These are phyloP conservation scores for Crypturellus tataupa DNA, from an alignment of 2,797 vertebrate species.

Conservation along the genomic window DNA sequence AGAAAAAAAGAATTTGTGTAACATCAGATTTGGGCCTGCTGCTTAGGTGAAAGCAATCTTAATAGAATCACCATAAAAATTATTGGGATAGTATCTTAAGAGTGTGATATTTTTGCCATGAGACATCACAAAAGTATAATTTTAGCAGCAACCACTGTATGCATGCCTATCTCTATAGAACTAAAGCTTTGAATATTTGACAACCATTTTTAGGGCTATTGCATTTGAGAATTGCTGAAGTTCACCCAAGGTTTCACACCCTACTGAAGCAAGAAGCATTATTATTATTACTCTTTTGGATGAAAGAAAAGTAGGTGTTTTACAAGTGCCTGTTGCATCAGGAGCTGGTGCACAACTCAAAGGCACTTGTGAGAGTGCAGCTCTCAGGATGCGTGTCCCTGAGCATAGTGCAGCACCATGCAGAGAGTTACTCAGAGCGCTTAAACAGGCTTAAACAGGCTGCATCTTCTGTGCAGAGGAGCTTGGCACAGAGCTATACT, in stretches of 20 bases:
- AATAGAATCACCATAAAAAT: not conserved
- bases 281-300: not conserved
- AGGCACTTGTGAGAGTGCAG: conserved; percentile 20
- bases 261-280: not conserved
- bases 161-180: not conserved
- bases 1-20: not conserved
- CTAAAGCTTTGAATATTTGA: not conserved
- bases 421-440: conserved; percentile 3
- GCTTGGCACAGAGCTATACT: not conserved
- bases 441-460: conserved; percentile 49
- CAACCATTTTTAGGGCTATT: not conserved
- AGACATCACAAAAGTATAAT: not conserved
- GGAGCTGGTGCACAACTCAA: not conserved
- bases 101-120: not conserved
- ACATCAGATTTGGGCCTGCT: not conserved
- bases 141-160: not conserved
- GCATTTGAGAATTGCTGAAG: not conserved
- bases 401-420: not conserved
- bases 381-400: not conserved
- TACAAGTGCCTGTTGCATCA: not conserved
- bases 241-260: not conserved
- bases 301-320: conserved; percentile 1
- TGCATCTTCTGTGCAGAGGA: conserved; percentile 38
- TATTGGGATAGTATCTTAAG: not conserved
- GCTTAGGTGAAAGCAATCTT: not conserved